These are phyloP conservation scores for Peribatodes rhomboidaria DNA, from an alignment of 2,888 invertebrate species.

Conservation along the genomic window DNA sequence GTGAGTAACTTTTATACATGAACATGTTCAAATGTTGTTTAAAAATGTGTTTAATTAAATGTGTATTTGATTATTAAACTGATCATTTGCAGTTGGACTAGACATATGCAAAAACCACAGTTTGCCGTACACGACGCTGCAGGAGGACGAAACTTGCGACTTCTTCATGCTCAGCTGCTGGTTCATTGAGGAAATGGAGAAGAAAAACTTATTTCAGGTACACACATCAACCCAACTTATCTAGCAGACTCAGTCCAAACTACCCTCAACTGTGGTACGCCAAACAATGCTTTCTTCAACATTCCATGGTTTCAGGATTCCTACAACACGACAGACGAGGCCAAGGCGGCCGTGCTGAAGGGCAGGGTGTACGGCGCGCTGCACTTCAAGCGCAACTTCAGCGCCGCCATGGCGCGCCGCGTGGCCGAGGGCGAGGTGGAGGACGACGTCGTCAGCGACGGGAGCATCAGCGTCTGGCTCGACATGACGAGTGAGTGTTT, in stretches of 20 bases:
- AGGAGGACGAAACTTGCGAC: conserved; percentile 72
- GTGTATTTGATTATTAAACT: no score
- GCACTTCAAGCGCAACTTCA: conserved; percentile 91
- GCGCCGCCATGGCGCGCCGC: conserved; percentile 86
- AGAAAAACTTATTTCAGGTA: conserved; percentile 67
- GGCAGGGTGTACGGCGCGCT: conserved; percentile 84
- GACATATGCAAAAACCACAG: conserved; percentile 71
- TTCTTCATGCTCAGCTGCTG: conserved; percentile 80
- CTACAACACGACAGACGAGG: conserved; percentile 68
- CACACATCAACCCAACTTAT: conserved; percentile 17
- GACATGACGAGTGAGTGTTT: conserved; percentile 90
- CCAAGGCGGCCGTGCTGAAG: conserved; percentile 61
- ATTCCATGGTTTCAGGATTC: conserved; percentile 54
- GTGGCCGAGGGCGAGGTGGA: conserved; percentile 87
- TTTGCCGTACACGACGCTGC: conserved; percentile 55
- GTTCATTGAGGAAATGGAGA: conserved; percentile 79
- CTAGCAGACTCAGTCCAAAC: no score
- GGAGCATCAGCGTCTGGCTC: conserved; percentile 89
- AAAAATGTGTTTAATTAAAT: no score
- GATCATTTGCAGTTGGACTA: conserved; percentile 70
- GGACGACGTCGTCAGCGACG: conserved; percentile 83
- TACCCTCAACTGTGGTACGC: no score
- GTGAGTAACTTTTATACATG: no score
- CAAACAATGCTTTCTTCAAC: no score
- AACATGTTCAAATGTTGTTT: no score